Percentiles rank a stretch among this genome's conserved stretches.
Conservation (phyloP, 2,797 vertebrate species). For the Esox masquinongy region DNA sequence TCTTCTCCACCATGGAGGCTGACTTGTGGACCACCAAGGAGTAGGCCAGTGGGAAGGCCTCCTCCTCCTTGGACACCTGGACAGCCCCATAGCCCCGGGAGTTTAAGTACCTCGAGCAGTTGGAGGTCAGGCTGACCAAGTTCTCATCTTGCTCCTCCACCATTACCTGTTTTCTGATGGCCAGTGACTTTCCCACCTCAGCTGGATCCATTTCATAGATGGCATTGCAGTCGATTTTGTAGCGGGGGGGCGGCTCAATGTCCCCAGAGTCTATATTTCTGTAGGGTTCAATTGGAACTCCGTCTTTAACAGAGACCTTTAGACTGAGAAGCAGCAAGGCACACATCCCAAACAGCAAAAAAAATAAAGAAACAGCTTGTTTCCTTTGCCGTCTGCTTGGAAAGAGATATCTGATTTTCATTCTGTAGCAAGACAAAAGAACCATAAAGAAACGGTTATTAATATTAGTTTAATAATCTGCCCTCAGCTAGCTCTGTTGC, state of each 20-base stretch:
- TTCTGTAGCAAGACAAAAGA: conserved; percentile 67
- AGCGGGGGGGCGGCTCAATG: conserved; percentile 53
- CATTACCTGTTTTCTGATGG: conserved; percentile 27
- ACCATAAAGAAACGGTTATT: not conserved
- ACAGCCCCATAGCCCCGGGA: conserved; percentile 46
- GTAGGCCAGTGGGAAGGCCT: conserved; percentile 83
- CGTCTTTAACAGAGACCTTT: conserved; percentile 52
- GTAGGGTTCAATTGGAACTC: conserved; percentile 66
- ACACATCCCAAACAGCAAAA: conserved; percentile 72
- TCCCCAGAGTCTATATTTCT: conserved; percentile 58
- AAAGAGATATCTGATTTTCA: conserved; percentile 71
- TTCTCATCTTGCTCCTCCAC: conserved; percentile 41
- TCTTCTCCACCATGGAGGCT: conserved; percentile 83
- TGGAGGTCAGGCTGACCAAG: conserved; percentile 37
- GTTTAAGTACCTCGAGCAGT: conserved; percentile 46
- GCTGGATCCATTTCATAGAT: conserved; percentile 69
- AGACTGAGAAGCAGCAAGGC: conserved; percentile 71
- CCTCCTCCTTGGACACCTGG: conserved; percentile 72
- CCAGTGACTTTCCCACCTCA: conserved; percentile 63
- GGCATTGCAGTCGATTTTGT: conserved; percentile 61
- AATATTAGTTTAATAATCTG: too few relatives aligned
- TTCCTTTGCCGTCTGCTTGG: conserved; percentile 56
- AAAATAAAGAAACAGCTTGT: conserved; percentile 51
- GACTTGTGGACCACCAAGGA: conserved; percentile 91
- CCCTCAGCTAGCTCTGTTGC: too few relatives aligned